Percentiles rank a stretch among this genome's conserved stretches.
phyloP scores from a whole-genome alignment of 1,140 invertebrate genomes.

The Odontomachus brunneus region DNA sequence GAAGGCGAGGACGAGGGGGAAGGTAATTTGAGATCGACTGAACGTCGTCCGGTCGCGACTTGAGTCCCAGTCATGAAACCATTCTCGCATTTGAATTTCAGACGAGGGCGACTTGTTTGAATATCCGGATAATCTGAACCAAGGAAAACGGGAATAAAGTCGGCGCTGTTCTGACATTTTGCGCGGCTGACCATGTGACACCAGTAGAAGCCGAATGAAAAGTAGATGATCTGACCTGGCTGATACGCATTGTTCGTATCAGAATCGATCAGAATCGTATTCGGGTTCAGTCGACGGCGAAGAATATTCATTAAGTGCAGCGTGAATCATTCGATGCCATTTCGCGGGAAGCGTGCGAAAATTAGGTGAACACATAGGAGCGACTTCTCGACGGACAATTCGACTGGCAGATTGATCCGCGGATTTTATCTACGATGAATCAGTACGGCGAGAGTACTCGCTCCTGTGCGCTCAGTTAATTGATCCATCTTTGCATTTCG shows the following conservation, averaged over 20 bases:
- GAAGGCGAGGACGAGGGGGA: conserved; percentile 83
- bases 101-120: conserved; percentile 80
- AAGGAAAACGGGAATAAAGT: conserved; percentile 76
- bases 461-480: not conserved
- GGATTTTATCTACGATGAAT: too few relatives aligned
- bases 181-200: not conserved
- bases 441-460: too few relatives aligned
- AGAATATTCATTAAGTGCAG: conserved; percentile 42
- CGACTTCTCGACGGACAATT: too few relatives aligned
- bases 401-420: too few relatives aligned
- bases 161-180: conserved; percentile 25
- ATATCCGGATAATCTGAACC: conserved; percentile 80
- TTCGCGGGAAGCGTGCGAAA: not conserved
- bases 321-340: conserved; percentile 15
- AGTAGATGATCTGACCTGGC: conserved; percentile 20
- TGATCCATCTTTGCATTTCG: conserved; percentile 11
- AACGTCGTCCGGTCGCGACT: not conserved
- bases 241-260: not conserved
- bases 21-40: conserved; percentile 70
- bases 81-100: conserved; percentile 64
- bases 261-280: not conserved
- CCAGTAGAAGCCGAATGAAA: not conserved
- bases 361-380: too few relatives aligned
- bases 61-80: conserved; percentile 17
- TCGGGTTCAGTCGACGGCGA: conserved; percentile 9